A percentile compares a stretch with the other conserved stretches of the same genome.
Evolutionary conservation across 2,113 vertebrate genomes (phyloP).

Genomic region (Psilopogon haemacephalus): DNA sequence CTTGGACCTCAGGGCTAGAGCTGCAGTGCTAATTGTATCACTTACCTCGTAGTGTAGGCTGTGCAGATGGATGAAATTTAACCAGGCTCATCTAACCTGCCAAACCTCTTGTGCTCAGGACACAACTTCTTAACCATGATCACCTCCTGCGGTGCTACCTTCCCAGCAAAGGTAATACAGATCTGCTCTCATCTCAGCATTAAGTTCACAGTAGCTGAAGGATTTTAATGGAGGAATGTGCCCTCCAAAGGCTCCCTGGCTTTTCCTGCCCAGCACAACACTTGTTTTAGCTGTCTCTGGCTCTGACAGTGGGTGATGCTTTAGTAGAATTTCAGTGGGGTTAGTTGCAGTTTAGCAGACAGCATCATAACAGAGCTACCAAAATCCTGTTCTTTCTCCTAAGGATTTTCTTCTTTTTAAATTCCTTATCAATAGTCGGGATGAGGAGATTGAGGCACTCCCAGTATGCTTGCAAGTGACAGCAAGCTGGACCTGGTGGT

Average conservation of each 20-base stretch:
- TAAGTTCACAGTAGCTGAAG: fast-evolving
- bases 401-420: not conserved
- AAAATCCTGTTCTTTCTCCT: not conserved
- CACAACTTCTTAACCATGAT: not conserved
- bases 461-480: too few relatives aligned
- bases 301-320: not conserved
- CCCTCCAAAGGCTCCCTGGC: not conserved
- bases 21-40: not conserved
- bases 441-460: too few relatives aligned
- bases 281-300: not conserved
- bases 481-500: too few relatives aligned
- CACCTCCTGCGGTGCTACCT: not conserved
- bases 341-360: not conserved
- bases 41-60: not conserved
- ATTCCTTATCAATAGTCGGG: too few relatives aligned
- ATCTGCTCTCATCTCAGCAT: not conserved
- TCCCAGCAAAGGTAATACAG: not conserved
- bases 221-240: not conserved
- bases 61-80: not conserved
- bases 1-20: not conserved
- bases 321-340: not conserved
- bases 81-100: not conserved
- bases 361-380: fast-evolving
- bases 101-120: not conserved
- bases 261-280: not conserved